These are phyloP conservation scores for Drosophila lacertosa DNA, from an alignment of 1,140 invertebrate genomes.

Conservation along the genomic window DNA sequence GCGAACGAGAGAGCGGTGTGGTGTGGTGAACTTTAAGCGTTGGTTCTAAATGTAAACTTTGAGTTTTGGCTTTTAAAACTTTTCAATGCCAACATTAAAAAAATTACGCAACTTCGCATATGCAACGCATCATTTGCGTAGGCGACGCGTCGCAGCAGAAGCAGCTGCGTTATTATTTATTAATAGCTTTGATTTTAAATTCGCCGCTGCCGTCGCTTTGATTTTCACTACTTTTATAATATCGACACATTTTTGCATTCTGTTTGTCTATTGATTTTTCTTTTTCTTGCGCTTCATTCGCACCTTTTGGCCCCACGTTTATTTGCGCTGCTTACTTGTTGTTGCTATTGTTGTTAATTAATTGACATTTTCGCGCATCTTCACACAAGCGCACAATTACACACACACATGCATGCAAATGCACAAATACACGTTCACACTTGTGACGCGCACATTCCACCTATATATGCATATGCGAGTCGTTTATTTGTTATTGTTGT, in stretches of 20 bases:
- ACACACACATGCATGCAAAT: constrained; percentile 24
- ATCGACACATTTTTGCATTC: constrained; percentile 68
- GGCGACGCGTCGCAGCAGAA: constrained; percentile 23
- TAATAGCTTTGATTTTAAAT: constrained; percentile 53
- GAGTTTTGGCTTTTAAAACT: constrained; percentile 18
- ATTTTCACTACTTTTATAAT: constrained; percentile 41
- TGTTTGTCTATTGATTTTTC: constrained; percentile 72
- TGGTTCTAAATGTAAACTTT: constrained; percentile 50
- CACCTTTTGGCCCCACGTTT: constrained; percentile 66
- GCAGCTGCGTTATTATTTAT: constrained; percentile 55
- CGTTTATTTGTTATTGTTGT: constrained; percentile 12
- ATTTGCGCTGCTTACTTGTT: constrained; percentile 41
- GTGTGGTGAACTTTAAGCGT: constrained; percentile 55
- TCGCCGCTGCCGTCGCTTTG: constrained; percentile 37
- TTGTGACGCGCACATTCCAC: constrained; percentile 14
- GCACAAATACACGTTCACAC: constrained; percentile 12
- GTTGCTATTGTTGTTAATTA: constrained; percentile 59
- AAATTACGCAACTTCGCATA: constrained; percentile 70
- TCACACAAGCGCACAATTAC: constrained; percentile 5
- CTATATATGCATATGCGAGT: constrained; percentile 3
- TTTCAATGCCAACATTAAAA: constrained; percentile 27
- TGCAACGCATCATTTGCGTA: constrained; percentile 66
- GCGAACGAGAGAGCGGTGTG: constrained; percentile 7
- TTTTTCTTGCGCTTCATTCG: constrained; percentile 79
- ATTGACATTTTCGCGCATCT: constrained; percentile 75